Conservation (phyloP, 2,797 vertebrate genomes). For the Notoglanidium macrostoma region DNA sequence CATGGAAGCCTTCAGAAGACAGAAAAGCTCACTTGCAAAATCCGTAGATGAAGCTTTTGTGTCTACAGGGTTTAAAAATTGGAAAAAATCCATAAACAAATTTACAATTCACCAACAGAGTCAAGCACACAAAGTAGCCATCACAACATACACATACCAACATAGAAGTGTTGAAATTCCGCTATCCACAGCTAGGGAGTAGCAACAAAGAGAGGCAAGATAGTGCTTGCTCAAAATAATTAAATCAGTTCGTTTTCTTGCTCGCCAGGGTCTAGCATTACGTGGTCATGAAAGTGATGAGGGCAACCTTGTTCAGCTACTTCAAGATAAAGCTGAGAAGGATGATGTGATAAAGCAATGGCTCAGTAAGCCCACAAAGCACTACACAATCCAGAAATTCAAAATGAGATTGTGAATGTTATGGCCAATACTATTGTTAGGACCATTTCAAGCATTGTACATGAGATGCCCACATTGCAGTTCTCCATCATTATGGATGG, state of each 20-base stretch:
- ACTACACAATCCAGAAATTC: slow-evolving; percentile 2
- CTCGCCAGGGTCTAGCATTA: no score
- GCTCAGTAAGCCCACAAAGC: not conserved
- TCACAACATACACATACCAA: not conserved
- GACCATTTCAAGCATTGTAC: not conserved
- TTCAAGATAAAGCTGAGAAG: not conserved
- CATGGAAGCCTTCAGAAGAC: not conserved
- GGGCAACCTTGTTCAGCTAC: not conserved
- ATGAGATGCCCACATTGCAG: not conserved
- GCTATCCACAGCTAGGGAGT: not conserved
- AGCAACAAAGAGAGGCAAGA: slow-evolving; percentile 1
- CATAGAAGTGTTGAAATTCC: not conserved
- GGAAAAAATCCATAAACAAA: not conserved
- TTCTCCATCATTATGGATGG: slow-evolving; percentile 6
- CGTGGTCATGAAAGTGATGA: not conserved
- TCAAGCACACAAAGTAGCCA: no score
- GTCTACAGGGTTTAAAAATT: not conserved
- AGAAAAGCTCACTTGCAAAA: slow-evolving; percentile 8
- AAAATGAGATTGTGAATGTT: slow-evolving; percentile 15
- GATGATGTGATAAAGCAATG: not conserved
- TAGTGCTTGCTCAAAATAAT: no score
- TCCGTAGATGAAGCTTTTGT: slow-evolving; percentile 9
- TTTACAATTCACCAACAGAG: not conserved
- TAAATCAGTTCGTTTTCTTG: no score
- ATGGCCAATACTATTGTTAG: slow-evolving; percentile 2